Base-by-base conservation (phyloP, 23 tunicate genomes). In the Botrylloides violaceus region DNA sequence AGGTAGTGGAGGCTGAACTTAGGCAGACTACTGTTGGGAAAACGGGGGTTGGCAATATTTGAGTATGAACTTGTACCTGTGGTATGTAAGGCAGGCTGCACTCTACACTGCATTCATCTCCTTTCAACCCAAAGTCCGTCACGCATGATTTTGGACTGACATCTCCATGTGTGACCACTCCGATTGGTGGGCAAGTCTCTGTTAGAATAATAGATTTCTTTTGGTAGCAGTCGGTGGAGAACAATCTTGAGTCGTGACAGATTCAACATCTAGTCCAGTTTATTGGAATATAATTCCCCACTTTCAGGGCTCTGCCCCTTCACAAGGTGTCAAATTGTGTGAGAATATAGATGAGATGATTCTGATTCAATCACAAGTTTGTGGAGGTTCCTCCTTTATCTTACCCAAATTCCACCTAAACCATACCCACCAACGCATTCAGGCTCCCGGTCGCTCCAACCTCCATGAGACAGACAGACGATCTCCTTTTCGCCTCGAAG, bases 401-500 rank as follows among this genome's bases (percentile, higher is more conserved):
- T n/a, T n/a, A 59, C 29, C 53, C 53, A 7, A 43, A 9, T 43
- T 9, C 9, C 53, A 43, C 9, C 53, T 43, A 7, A 9, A 43
- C 53, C 9, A 9, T 15, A 37, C 61, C 20, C 29, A 85, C 94
- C 64, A 36, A 57, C 57, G 53, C 94, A 85, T 2, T 59, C n/a
- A 2, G 94, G 84, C 48, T 35, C 20, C 58, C 64, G 27, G 21
- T 36, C 49, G 50, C 81, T 85, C 94, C 94, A 85, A 12, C n/a
- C 39, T 1, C 94, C 94, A 34, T 75, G 20, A 25, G 72, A 37
- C n/a, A 79, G 26, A 59, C 94, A 85, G 5, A 70, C 39, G n/a
- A 71, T 66, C 24, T 36, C 20, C 9, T 25, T 36, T 3, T 85
- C 81, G 29, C 94, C 94, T 50, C 23, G 63, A 18, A 85, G 43